Evolutionary conservation across 2,797 vertebrate species (phyloP), one percentile per base, ranked within the genome.

Genomic region (Semaprochilodus insignis): DNA sequence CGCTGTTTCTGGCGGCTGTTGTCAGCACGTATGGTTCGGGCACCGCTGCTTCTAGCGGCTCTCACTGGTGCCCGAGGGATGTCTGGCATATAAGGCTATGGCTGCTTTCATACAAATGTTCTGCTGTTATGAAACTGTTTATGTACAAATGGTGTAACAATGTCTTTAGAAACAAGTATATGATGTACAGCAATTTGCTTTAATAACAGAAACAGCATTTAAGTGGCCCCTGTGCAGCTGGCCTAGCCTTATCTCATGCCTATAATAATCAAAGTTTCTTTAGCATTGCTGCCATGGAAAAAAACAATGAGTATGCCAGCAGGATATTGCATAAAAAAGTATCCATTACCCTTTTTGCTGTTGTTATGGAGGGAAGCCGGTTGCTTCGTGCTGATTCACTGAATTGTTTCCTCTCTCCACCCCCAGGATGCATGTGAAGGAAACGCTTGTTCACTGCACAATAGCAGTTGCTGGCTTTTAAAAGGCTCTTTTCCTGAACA

Each of bases 351-450:
- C 62, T 59, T 19, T 52, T 81, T 31, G 16, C 63, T 80, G 78
- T 82, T 82, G 55, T 74, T 83, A 36, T 74, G 55, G 16, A 75
- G 66, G 65, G 74, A 74, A 85, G 51, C 52, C 11, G 69, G 71
- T 75, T 40, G 74, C 67, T 72, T 19, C 55, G 27, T 80, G 65
- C 73, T 69, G 55, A 81, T 81, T 67, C 60, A 51, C 48, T 77
- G 71, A 78, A 78, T 78, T 72, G 70, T 86, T 82, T 80, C 66
- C 74, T 75, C 67, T 74, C 59, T 86, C 85, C 86, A 86, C 82
- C 57, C 85, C 82, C 84, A 77, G 65, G 72, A 87, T 85, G 74
- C 55, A 75, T 27, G 52, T 71, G 34, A 74, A 67, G 63, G 66
- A 69, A 84, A 77, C 7, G 52, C 52, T 84, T 80, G 80, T 83